These are phyloP conservation scores for Agrotis ipsilon DNA, from an alignment of 2,888 invertebrate genomes.

Conservation along the genomic window DNA sequence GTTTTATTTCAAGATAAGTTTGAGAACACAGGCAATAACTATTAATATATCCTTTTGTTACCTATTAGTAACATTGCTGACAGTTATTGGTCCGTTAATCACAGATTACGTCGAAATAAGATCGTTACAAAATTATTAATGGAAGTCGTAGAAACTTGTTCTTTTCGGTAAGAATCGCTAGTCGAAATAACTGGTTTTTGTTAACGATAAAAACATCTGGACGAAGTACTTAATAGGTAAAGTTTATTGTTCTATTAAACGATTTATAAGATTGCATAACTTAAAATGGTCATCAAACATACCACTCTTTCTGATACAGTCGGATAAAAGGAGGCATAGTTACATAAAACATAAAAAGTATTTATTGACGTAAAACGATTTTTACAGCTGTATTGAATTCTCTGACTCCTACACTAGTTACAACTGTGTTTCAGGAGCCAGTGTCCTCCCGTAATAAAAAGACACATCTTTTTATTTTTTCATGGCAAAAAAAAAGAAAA, in stretches of 20 bases:
- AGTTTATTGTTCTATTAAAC: not conserved
- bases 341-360: no score
- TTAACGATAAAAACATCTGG: not conserved
- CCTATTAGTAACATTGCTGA: constrained; percentile 12
- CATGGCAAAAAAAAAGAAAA: no score
- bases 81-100: constrained; percentile 21
- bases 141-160: not conserved
- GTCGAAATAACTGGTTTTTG: not conserved
- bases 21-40: not conserved
- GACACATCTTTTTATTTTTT: no score
- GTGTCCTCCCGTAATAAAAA: no score
- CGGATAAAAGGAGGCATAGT: no score
- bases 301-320: no score
- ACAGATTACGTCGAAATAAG: constrained; percentile 23
- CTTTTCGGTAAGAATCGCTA: not conserved
- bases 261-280: not conserved
- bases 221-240: not conserved
- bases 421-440: no score
- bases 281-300: not conserved
- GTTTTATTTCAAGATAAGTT: not conserved
- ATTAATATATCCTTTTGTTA: not conserved
- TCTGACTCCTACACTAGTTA: no score
- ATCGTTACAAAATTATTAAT: constrained; percentile 11
- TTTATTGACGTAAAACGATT: no score
- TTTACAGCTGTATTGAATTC: no score